phyloP scores from a whole-genome alignment of 2,113 vertebrate species.

The Actenoides hombroni region DNA sequence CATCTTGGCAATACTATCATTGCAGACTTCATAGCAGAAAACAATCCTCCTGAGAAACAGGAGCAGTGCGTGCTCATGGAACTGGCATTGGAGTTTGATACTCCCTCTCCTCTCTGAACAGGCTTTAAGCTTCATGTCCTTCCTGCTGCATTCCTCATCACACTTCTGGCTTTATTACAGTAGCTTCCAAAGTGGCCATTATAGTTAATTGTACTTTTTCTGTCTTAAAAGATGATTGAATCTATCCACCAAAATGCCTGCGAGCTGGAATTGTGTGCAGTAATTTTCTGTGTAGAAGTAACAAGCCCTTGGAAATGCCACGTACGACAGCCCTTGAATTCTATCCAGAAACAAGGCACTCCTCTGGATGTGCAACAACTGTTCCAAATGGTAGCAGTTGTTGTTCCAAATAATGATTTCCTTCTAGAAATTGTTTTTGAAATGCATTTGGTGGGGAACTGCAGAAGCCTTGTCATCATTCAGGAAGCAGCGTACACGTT shows the following conservation, averaged over 20 bases:
- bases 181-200: neutral
- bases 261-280: neutral
- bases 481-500: neutral
- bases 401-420: neutral
- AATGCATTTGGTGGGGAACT: neutral
- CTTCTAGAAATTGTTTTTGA: neutral
- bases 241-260: neutral
- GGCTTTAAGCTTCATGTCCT: neutral
- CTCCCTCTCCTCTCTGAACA: neutral
- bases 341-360: neutral
- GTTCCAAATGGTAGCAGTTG: neutral
- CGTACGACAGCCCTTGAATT: neutral
- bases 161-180: neutral
- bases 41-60: neutral
- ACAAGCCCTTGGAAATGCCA: neutral
- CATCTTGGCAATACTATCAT: neutral
- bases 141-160: neutral
- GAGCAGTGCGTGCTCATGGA: neutral
- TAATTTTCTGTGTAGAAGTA: neutral
- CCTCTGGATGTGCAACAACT: neutral
- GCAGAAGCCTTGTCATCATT: rapidly evolving
- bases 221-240: neutral
- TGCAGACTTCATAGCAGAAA: neutral
- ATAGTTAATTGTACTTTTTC: neutral
- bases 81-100: neutral